Conservation (phyloP, 2,797 vertebrate species). For the Crocodylus rhombifer region DNA sequence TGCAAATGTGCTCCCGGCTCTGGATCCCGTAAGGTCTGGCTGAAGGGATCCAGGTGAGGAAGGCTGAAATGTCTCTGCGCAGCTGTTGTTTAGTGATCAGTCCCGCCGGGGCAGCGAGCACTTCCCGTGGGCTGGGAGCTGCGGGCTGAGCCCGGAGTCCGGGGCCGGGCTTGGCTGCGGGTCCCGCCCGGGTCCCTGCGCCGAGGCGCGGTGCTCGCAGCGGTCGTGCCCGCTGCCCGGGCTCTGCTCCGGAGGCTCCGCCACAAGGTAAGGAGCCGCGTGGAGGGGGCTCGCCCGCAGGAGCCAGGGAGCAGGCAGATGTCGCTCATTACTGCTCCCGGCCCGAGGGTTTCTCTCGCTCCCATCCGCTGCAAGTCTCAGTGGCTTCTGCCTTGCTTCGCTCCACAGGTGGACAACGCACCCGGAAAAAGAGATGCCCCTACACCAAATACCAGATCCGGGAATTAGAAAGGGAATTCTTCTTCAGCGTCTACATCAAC, state of each 20-base stretch:
- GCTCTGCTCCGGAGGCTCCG: constrained; percentile 37
- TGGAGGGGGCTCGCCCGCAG: neutral
- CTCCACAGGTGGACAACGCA: constrained; percentile 93
- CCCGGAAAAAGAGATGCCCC: constrained; percentile 97
- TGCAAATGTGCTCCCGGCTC: neutral
- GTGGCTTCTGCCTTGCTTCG: constrained; percentile 71
- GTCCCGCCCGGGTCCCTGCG: neutral
- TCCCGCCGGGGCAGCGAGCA: neutral
- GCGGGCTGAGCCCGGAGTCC: no score
- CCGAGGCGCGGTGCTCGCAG: neutral
- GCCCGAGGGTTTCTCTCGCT: neutral
- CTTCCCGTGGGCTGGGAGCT: no score
- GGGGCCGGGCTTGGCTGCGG: neutral
- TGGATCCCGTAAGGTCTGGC: neutral
- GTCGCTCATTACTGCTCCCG: neutral
- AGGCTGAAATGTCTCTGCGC: constrained; percentile 60
- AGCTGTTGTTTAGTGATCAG: constrained; percentile 72
- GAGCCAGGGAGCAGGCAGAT: neutral
- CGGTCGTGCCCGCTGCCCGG: neutral
- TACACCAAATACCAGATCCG: constrained; percentile 98
- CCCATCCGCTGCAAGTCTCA: constrained; percentile 33
- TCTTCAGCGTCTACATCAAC: constrained; percentile 99
- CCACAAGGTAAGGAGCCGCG: no score
- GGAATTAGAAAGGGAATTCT: constrained; percentile 98
- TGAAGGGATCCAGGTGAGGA: constrained; percentile 64